Conservation (phyloP, 2,797 vertebrate species). For the Epinephelus coioides region DNA sequence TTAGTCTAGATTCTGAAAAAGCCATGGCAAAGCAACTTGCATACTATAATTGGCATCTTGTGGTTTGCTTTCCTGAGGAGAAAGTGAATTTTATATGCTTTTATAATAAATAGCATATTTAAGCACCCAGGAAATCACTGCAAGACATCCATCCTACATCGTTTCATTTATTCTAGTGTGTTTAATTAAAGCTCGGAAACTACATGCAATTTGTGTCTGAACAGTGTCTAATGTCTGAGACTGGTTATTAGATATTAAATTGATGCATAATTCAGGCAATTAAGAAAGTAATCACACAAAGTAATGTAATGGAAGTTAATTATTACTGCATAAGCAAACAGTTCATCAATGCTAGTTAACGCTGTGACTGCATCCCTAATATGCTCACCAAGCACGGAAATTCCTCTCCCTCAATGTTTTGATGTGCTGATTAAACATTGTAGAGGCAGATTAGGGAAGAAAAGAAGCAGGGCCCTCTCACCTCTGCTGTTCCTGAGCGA, state of each 20-base stretch:
- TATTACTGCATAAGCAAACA: conserved; percentile 99
- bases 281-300: conserved; percentile 99
- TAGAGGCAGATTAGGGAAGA: conserved; percentile 84
- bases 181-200: conserved; percentile 99
- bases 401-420: conserved; percentile 93
- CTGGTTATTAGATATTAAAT: conserved; percentile 99
- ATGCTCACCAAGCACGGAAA: conserved; percentile 95
- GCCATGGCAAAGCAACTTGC: conserved; percentile 86
- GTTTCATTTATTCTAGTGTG: conserved; percentile 99
- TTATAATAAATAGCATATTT: conserved; percentile 99
- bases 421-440: conserved; percentile 89
- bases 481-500: conserved; percentile 68
- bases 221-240: conserved; percentile 99
- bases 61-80: conserved; percentile 97
- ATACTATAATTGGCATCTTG: conserved; percentile 90
- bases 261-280: conserved; percentile 99
- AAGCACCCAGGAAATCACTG: conserved; percentile 99
- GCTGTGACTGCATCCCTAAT: conserved; percentile 99
- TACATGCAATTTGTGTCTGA: conserved; percentile 99
- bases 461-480: conserved; percentile 66
- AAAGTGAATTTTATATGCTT: conserved; percentile 96
- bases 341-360: conserved; percentile 99
- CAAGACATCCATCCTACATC: conserved; percentile 97
- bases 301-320: conserved; percentile 99
- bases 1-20: conserved; percentile 87